phyloP scores from a whole-genome alignment of 1,140 invertebrate species.

The Monomorium pharaonis region DNA sequence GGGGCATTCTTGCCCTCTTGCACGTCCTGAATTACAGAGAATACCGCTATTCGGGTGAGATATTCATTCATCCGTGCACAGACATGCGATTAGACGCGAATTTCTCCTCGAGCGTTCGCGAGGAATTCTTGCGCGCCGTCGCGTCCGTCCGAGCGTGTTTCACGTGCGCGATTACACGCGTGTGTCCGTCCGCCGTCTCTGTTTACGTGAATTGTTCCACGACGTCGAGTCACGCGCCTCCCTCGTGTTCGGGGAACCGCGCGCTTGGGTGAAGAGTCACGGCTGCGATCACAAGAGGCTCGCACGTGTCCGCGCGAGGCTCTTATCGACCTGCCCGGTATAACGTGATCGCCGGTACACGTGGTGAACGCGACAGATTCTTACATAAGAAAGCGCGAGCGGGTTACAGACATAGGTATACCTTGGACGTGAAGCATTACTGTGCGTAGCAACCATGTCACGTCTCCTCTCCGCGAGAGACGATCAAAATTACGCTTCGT shows the following conservation, averaged over 20 bases:
- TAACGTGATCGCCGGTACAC: slow-evolving; percentile 64
- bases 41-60: neutral
- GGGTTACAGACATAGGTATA: neutral
- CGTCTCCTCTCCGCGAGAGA: neutral
- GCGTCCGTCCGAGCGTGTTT: too few species aligned
- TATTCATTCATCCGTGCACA: neutral
- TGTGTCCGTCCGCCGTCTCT: slow-evolving; percentile 8
- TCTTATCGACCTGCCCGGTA: slow-evolving; percentile 12
- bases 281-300: slow-evolving; percentile 24
- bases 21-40: neutral
- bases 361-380: slow-evolving; percentile 51
- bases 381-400: slow-evolving; percentile 49
- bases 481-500: neutral
- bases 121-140: neutral
- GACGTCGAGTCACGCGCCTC: slow-evolving; percentile 14
- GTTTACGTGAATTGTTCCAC: neutral
- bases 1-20: neutral
- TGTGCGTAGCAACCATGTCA: neutral
- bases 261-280: neutral
- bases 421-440: neutral
- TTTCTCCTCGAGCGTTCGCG: neutral
- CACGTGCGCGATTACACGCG: neutral
- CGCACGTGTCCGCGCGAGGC: slow-evolving; percentile 22
- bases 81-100: neutral
- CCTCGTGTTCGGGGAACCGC: neutral